Evolutionary conservation across 2,888 invertebrate genomes (phyloP).

Genomic region (Allacma fusca): DNA sequence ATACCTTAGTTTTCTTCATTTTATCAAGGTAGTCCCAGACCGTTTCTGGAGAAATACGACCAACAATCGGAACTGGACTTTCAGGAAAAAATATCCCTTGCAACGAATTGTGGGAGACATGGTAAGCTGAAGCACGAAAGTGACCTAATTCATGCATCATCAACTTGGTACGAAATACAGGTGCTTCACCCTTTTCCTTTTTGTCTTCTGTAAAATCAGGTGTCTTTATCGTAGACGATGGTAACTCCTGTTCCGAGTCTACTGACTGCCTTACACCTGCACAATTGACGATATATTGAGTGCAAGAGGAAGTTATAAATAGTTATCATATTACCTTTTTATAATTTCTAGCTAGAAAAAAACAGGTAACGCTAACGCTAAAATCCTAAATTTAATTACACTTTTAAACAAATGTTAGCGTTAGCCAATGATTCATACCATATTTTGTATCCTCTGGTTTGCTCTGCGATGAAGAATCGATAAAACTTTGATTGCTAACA

Average conservation of each 20-base stretch:
- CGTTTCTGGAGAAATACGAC: slow-evolving; percentile 87
- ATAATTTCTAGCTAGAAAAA: too few relatives aligned
- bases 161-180: slow-evolving; percentile 53
- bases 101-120: slow-evolving; percentile 54
- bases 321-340: too few relatives aligned
- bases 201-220: slow-evolving; percentile 58
- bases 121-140: slow-evolving; percentile 54
- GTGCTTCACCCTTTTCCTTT: slow-evolving; percentile 41
- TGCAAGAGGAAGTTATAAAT: too few relatives aligned
- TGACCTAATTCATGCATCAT: slow-evolving; percentile 59
- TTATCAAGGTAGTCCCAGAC: slow-evolving; percentile 93
- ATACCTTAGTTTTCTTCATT: slow-evolving; percentile 82
- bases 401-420: too few relatives aligned
- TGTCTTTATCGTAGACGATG: slow-evolving; percentile 61
- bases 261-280: slow-evolving; percentile 41
- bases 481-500: neutral
- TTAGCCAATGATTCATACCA: too few relatives aligned
- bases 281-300: too few relatives aligned
- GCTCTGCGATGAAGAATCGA: neutral
- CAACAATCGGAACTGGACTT: slow-evolving; percentile 72
- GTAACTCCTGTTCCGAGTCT: slow-evolving; percentile 60
- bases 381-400: too few relatives aligned
- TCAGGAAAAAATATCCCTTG: slow-evolving; percentile 56
- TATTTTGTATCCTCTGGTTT: neutral
- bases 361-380: too few relatives aligned